Conservation (phyloP, 2,113 vertebrate species). For the Dryoscopus gambensis region DNA sequence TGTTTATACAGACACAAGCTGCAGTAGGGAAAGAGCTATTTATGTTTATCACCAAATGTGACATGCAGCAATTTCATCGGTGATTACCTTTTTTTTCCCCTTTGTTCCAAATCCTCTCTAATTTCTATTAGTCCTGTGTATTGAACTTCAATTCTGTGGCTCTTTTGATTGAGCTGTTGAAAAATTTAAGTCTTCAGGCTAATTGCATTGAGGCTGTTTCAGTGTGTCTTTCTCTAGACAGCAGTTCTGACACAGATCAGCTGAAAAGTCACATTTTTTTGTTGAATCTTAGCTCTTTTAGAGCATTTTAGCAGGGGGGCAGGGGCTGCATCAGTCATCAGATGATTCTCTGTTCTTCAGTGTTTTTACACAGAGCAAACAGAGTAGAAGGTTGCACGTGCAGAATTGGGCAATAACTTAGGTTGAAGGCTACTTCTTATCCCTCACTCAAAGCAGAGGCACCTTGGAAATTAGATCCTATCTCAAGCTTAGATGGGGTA, state of each 20-base stretch:
- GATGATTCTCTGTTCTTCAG: not conserved
- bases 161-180: not conserved
- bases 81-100: not conserved
- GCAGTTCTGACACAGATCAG: not conserved
- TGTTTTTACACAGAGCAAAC: not conserved
- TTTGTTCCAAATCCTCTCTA: not conserved
- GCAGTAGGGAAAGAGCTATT: not conserved
- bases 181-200: not conserved
- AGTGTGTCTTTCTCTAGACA: not conserved
- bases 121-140: not conserved
- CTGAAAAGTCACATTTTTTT: not conserved
- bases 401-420: not conserved
- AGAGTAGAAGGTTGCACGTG: not conserved
- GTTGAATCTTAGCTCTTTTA: not conserved
- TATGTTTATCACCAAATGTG: not conserved
- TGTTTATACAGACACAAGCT: conserved; percentile 3
- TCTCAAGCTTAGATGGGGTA: not conserved
- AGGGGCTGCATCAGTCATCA: not conserved
- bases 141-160: not conserved
- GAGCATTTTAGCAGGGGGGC: not conserved
- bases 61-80: not conserved
- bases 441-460: not conserved
- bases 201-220: not conserved
- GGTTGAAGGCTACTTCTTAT: not conserved
- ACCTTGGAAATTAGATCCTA: not conserved